Conservation (phyloP, 2,888 invertebrate genomes). For the Drosophila nr. fundita region DNA sequence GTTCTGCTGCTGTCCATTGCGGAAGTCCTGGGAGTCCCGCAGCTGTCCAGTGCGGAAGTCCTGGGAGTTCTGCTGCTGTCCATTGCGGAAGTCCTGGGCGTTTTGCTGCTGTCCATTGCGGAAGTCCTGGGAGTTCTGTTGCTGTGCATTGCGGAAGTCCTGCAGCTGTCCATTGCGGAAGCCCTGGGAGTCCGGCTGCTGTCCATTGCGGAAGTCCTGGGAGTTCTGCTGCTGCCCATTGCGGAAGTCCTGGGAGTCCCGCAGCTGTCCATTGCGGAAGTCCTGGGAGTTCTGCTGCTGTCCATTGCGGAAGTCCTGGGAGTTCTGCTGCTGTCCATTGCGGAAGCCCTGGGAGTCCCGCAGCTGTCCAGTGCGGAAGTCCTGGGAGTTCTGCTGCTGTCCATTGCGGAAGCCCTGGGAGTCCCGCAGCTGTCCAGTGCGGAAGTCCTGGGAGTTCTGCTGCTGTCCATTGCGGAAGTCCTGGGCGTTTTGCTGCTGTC, state of each 20-base stretch:
- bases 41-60: background rate
- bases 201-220: slow-evolving; percentile 1
- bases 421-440: slow-evolving; percentile 4
- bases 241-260: slow-evolving; percentile 7
- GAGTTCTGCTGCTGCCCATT: too few species aligned
- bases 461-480: background rate
- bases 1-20: slow-evolving; percentile 1
- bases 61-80: background rate
- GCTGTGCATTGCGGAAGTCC: slow-evolving; percentile 6
- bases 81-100: slow-evolving; percentile 9
- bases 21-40: background rate
- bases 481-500: slow-evolving; percentile 1
- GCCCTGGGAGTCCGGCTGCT: slow-evolving; percentile 1
- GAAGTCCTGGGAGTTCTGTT: background rate
- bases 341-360: background rate
- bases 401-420: slow-evolving; percentile 8
- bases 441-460: background rate
- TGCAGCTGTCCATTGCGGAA: too few species aligned
- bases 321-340: slow-evolving; percentile 4
- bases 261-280: slow-evolving; percentile 3
- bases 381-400: slow-evolving; percentile 3
- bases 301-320: background rate
- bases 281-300: background rate
- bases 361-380: background rate
- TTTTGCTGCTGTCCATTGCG: slow-evolving; percentile 1